Percentiles rank a stretch among this genome's conserved stretches.
These are phyloP conservation scores for Danaus chrysippus DNA, from an alignment of 2,888 invertebrate species.

Conservation along the genomic window DNA sequence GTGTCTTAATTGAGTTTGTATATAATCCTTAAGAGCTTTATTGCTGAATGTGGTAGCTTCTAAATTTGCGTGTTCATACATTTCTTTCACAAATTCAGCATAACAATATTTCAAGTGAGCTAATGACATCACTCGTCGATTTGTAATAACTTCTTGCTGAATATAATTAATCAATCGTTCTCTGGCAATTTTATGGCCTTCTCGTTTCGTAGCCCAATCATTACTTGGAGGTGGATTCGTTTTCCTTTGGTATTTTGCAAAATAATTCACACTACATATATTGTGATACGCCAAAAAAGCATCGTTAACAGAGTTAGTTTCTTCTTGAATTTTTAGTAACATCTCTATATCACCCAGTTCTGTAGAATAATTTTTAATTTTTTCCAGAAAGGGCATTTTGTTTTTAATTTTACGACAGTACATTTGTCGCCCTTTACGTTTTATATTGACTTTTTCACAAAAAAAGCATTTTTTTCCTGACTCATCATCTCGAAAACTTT, in stretches of 20 bases:
- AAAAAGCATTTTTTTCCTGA: neutral
- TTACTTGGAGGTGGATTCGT: neutral
- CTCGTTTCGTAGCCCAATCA: neutral
- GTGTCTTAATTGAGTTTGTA: neutral
- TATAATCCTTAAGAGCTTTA: neutral
- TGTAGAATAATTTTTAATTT: conserved; percentile 13
- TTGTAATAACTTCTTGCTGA: conserved; percentile 3
- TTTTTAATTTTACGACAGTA: conserved; percentile 11
- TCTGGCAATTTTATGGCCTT: neutral
- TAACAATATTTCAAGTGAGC: conserved; percentile 7
- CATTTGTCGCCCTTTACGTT: conserved; percentile 10
- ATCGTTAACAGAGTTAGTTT: conserved; percentile 9
- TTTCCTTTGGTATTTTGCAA: conserved; percentile 11
- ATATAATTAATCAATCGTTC: neutral
- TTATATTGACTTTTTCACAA: neutral
- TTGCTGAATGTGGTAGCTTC: neutral
- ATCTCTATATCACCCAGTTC: conserved; percentile 7
- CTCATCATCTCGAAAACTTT: conserved; percentile 8
- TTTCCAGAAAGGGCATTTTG: conserved; percentile 9
- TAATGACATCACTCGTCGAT: conserved; percentile 8
- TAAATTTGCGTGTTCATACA: neutral
- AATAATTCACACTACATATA: conserved; percentile 10
- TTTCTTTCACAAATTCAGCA: neutral
- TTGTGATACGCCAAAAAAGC: conserved; percentile 10
- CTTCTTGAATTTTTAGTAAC: conserved; percentile 9